Evolutionary conservation across 1,140 invertebrate genomes (phyloP), one percentile per base, ranked within the genome.

Genomic region (Drosophila ironensis): DNA sequence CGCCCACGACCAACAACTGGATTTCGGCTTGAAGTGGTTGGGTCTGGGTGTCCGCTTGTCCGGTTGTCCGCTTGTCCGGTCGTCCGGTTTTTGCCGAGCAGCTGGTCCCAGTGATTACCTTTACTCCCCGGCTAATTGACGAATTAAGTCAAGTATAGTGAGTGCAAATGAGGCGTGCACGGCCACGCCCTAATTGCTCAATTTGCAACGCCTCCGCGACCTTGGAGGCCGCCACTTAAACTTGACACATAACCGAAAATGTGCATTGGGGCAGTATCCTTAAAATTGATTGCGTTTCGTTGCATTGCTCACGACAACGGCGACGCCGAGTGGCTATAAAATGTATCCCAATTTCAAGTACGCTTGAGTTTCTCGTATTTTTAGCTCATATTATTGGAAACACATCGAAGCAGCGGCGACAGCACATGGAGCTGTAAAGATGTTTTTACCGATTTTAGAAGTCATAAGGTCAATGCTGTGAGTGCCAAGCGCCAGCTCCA

Each of bases 401-500:
- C 66, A 80, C 67, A 80, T 63, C 67, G 25, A 47, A 41, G 63
- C 25, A 30, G 2, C 30, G 11, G 0, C 30, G 14, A 12, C 30
- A 30, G 8, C 28, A 75, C 80, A 86, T 86, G 75, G 64, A 68
- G 80, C 70, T 86, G 80, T 87, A 75, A 86, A 86, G 80, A 86
- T 87, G 80, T 86, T 87, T 82, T 86, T 86, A 86, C 80, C 80
- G 81, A 86, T 86, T 86, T 86, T 86, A 86, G 80, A 86, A 86
- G 80, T 75, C 80, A 86, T 87, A 86, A 86, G 80, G 80, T 86
- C 80, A 86, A 86, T 86, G 80, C 71, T 86, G 80, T 71, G 71
- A 71, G 47, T 40, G 69, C 70, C 59, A 22, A 40, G 72, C 71
- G 53, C 67, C 68, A 28, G 63, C 44, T 45, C 56, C 68, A 80